A percentile compares a stretch with the other conserved stretches of the same genome.
phyloP scores from a whole-genome alignment of 1,140 invertebrate genomes.

The Bombus affinis region DNA sequence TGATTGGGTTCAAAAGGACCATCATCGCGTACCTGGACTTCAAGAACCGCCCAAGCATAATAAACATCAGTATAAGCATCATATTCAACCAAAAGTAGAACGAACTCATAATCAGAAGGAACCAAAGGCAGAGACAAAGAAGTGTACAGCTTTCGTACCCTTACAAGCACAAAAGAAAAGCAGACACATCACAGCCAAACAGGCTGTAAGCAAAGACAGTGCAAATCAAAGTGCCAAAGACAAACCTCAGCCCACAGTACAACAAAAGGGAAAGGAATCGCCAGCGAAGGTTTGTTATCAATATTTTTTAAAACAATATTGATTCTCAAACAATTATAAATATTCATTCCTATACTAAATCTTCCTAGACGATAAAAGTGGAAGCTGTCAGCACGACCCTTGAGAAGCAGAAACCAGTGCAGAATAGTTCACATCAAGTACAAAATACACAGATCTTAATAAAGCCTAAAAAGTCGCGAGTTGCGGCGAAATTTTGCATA shows the following conservation, averaged over 20 bases:
- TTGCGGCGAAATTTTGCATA: slow-evolving; percentile 83
- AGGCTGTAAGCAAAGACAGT: slow-evolving; percentile 23
- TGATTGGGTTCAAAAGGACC: slow-evolving; percentile 63
- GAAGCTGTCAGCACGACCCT: not conserved
- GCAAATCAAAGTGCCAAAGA: slow-evolving; percentile 54
- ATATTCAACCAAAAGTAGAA: slow-evolving; percentile 10
- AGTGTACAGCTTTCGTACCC: slow-evolving; percentile 78
- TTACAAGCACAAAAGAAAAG: slow-evolving; percentile 81
- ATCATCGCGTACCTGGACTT: slow-evolving; percentile 43
- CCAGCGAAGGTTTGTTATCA: slow-evolving; percentile 44
- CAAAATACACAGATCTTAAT: slow-evolving; percentile 72
- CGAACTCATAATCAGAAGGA: slow-evolving; percentile 20
- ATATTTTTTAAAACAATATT: not conserved
- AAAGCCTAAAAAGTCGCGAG: slow-evolving; percentile 81
- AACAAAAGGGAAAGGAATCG: slow-evolving; percentile 59
- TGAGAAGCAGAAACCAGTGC: slow-evolving; percentile 9
- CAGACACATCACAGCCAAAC: slow-evolving; percentile 62
- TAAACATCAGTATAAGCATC: slow-evolving; percentile 46
- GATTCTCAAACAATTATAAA: not conserved
- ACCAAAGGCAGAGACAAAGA: slow-evolving; percentile 70
- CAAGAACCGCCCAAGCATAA: slow-evolving; percentile 21
- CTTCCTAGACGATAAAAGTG: slow-evolving; percentile 23
- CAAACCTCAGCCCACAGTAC: slow-evolving; percentile 35
- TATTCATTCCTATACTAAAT: not conserved
- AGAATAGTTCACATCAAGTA: slow-evolving; percentile 37